Conservation (phyloP, 1,140 invertebrate species). For the Ctenoplectra terminalis region DNA sequence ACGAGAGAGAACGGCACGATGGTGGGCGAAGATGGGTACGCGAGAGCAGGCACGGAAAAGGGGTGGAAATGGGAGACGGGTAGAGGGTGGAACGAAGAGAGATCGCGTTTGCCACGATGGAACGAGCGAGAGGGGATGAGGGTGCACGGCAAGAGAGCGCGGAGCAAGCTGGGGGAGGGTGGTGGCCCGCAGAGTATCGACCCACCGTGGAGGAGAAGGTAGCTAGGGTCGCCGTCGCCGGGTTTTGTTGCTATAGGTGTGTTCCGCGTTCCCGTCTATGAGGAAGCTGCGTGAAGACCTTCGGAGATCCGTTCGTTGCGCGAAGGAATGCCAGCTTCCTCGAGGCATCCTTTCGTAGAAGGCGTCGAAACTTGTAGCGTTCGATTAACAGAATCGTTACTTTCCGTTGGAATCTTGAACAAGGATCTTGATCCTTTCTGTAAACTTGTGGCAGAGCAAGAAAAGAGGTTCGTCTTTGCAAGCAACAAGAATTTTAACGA, state of each 20-base stretch:
- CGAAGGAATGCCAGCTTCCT: background rate
- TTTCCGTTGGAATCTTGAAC: background rate
- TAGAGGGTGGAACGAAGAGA: slow-evolving; percentile 42
- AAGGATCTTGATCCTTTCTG: too few species aligned
- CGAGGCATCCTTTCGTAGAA: background rate
- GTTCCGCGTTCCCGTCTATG: slow-evolving; percentile 71
- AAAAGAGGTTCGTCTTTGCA: too few species aligned
- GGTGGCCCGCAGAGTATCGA: slow-evolving; percentile 82
- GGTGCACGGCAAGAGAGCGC: slow-evolving; percentile 49
- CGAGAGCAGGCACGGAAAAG: slow-evolving; percentile 61
- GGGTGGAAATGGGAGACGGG: slow-evolving; percentile 60
- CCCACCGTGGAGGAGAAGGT: slow-evolving; percentile 76
- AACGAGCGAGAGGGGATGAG: slow-evolving; percentile 54
- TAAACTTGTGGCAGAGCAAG: too few species aligned
- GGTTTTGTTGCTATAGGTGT: slow-evolving; percentile 81
- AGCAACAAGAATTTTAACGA: too few species aligned
- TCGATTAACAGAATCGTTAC: background rate
- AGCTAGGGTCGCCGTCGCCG: slow-evolving; percentile 78
- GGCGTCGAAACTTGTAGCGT: background rate
- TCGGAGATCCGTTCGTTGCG: slow-evolving; percentile 18
- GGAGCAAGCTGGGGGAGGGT: slow-evolving; percentile 62
- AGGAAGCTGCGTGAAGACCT: slow-evolving; percentile 68
- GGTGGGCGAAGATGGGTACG: slow-evolving; percentile 72
- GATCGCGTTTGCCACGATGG: slow-evolving; percentile 50
- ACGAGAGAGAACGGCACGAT: slow-evolving; percentile 59